Evolutionary conservation across 2,797 vertebrate species (phyloP), one percentile per base, ranked within the genome.

Genomic region (Coregonus ussuriensis): DNA sequence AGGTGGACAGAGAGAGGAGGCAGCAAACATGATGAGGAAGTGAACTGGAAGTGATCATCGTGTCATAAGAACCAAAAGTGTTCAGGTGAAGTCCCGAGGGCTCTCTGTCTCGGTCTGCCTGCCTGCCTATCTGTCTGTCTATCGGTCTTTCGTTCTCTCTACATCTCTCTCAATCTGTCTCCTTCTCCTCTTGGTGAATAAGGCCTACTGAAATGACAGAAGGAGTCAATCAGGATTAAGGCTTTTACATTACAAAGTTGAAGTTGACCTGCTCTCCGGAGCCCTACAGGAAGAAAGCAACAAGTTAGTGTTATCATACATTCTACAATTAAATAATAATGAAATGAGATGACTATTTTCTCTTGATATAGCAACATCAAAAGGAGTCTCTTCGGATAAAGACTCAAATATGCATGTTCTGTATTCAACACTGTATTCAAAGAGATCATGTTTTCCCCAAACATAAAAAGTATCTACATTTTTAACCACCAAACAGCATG

Each of bases 321-420:
- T 18, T 16, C 16, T 59, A 59, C 56, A 59, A 4, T 59, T 7
- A 59, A 59, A 6, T 16, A 59, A 59, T 18, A 59, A 18, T 6
- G 56, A 59, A 59, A n/a, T 0, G n/a, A 59, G 56, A 59, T 18
- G 18, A 47, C 9, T 47, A 11, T 47, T 47, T 41, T 47, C 41
- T 47, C 56, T 72, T 72, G 69, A 75, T 74, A 54, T 37, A 33
- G 15, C 2, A 51, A 35, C 13, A 18, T 41, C 21, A 78, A 72
- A 13, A 4, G 11, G 15, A 2, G 15, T 18, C 15, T 69, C 18
- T n/a, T 41, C 18, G 41, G 14, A 69, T 18, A 7, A 41, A 69
- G 18, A 59, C 56, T 21, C 18, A 18, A 18, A 59, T 18, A 59
- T 21, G 56, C 56, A 18, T 59, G 16, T 16, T 21, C 56, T n/a